Conservation (phyloP, 2,888 invertebrate species). For the Andrena hattorfiana region DNA sequence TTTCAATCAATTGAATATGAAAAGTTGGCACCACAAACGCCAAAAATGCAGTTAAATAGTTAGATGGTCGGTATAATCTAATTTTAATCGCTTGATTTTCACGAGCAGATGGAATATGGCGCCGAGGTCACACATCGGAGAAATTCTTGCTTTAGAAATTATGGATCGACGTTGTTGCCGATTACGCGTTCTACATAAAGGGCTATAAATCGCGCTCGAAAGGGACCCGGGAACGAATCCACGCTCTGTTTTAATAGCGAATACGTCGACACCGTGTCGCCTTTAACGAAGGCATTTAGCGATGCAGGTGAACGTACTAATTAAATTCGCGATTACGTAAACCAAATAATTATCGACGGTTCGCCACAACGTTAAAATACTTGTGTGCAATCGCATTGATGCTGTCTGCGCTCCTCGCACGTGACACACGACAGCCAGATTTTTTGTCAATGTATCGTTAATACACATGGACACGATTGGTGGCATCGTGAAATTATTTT, state of each 20-base stretch:
- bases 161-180: slow-evolving; percentile 49
- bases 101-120: background rate
- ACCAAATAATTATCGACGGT: slow-evolving; percentile 66
- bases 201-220: slow-evolving; percentile 63
- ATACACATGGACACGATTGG: background rate
- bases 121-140: slow-evolving; percentile 27
- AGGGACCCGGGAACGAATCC: slow-evolving; percentile 56
- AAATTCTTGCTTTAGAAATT: slow-evolving; percentile 60
- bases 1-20: too few relatives aligned
- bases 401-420: slow-evolving; percentile 26
- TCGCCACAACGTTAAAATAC: slow-evolving; percentile 44
- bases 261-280: slow-evolving; percentile 58
- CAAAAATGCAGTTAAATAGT: slow-evolving; percentile 10
- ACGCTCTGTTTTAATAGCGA: slow-evolving; percentile 57
- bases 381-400: slow-evolving; percentile 41
- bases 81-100: slow-evolving; percentile 35
- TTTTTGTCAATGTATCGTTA: background rate
- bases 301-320: slow-evolving; percentile 62
- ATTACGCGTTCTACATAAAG: slow-evolving; percentile 39
- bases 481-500: background rate
- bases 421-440: background rate
- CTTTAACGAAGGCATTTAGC: slow-evolving; percentile 68
- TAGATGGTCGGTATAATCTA: background rate
- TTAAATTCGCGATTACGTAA: slow-evolving; percentile 71
- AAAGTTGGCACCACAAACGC: background rate